Conservation (phyloP, 2,113 vertebrate species). For the Stomatorhinus ivindoensis region DNA sequence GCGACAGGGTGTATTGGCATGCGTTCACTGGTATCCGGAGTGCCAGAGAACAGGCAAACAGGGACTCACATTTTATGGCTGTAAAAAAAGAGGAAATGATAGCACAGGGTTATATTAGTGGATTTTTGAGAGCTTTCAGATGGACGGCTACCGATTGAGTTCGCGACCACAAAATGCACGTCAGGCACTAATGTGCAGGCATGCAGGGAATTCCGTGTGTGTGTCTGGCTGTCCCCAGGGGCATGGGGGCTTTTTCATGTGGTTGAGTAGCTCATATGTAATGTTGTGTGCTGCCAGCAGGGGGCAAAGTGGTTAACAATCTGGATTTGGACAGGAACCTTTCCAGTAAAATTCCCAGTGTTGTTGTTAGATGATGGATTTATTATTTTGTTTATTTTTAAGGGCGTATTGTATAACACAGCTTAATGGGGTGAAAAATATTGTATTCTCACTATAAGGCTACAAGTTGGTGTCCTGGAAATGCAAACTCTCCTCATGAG, state of each 20-base stretch:
- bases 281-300: neutral
- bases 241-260: neutral
- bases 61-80: neutral
- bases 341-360: neutral
- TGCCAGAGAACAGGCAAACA: neutral
- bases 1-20: neutral
- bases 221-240: neutral
- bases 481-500: neutral
- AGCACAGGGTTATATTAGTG: neutral
- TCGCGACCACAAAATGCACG: neutral
- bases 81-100: neutral
- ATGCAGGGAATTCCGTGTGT: neutral
- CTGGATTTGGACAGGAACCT: neutral
- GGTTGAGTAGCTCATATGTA: neutral
- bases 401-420: neutral
- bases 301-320: neutral
- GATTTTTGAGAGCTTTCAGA: neutral
- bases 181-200: neutral
- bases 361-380: neutral
- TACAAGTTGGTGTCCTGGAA: neutral
- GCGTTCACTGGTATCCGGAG: neutral
- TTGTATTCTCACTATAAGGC: neutral
- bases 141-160: neutral
- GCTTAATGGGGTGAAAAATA: neutral
- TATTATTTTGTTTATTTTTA: neutral